A percentile compares a stretch with the other conserved stretches of the same genome.
These are phyloP conservation scores for Sciurus niger DNA, from an alignment of 2,113 vertebrate genomes.

Conservation along the genomic window DNA sequence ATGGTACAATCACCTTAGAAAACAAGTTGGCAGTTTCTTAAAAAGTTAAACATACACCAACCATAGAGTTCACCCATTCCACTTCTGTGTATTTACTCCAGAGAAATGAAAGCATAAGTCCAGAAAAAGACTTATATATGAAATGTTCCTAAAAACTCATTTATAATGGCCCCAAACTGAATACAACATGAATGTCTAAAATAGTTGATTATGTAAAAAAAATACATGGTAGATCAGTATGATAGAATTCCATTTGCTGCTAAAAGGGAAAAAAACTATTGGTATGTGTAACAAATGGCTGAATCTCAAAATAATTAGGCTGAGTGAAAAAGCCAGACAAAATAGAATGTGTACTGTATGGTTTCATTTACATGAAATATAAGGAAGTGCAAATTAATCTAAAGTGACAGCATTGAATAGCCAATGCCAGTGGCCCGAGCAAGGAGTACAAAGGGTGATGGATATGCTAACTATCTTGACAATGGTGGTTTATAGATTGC, in stretches of 20 bases:
- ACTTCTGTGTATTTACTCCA: not conserved
- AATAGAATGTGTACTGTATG: not conserved
- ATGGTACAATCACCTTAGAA: conserved; percentile 22
- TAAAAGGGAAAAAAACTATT: not conserved
- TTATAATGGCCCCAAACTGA: not conserved
- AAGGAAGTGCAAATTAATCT: conserved; percentile 51
- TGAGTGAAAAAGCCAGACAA: conserved; percentile 26
- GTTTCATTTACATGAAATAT: conserved; percentile 6
- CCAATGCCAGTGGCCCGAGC: not conserved
- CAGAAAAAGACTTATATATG: not conserved
- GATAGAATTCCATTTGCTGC: not conserved
- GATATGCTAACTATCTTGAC: not conserved
- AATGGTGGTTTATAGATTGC: not conserved
- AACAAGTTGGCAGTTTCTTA: conserved; percentile 59
- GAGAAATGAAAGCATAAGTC: conserved; percentile 36
- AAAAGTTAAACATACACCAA: not conserved
- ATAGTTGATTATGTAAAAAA: not conserved
- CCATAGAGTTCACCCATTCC: not conserved
- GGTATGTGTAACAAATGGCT: not conserved
- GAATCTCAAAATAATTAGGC: conserved; percentile 41
- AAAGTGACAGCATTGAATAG: not conserved
- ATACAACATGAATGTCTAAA: not conserved
- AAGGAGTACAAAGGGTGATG: not conserved
- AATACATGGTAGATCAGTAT: not conserved
- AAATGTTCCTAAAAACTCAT: conserved; percentile 11